These are phyloP conservation scores for Polydesmus complanatus DNA, from an alignment of 2,888 invertebrate genomes.

Conservation along the genomic window DNA sequence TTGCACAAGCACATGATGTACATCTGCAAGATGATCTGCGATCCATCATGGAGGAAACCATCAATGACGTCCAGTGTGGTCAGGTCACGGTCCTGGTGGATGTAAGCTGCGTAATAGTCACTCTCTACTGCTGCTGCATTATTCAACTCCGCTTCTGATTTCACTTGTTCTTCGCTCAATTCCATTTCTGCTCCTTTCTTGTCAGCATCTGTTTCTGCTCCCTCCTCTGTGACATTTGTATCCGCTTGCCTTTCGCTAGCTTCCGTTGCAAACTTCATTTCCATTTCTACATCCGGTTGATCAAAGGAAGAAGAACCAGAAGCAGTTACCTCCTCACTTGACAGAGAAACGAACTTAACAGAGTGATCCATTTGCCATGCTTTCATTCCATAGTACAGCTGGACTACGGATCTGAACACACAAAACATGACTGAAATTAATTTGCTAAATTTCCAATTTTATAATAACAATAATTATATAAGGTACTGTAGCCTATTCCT, in stretches of 20 bases:
- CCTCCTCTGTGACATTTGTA: too few species aligned
- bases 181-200: too few species aligned
- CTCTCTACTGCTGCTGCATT: too few species aligned
- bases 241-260: not conserved
- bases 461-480: too few species aligned
- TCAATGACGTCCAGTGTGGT: conserved; percentile 27
- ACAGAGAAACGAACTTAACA: not conserved
- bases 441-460: too few species aligned
- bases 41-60: conserved; percentile 27
- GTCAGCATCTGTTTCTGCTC: too few species aligned
- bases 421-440: too few species aligned
- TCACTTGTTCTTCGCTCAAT: too few species aligned
- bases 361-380: not conserved
- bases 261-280: not conserved
- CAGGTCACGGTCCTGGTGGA: conserved; percentile 26
- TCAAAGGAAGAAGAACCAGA: not conserved
- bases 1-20: conserved; percentile 23
- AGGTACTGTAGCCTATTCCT: too few species aligned
- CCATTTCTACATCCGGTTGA: not conserved
- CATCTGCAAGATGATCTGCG: conserved; percentile 28
- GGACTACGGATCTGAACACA: not conserved
- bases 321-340: too few species aligned
- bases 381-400: conserved; percentile 11
- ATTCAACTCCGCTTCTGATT: too few species aligned
- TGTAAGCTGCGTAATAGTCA: conserved; percentile 27